Percentiles rank a stretch among this genome's conserved stretches.
These are phyloP conservation scores for Chionomys nivalis DNA, from an alignment of 2,113 vertebrate genomes.

Conservation along the genomic window DNA sequence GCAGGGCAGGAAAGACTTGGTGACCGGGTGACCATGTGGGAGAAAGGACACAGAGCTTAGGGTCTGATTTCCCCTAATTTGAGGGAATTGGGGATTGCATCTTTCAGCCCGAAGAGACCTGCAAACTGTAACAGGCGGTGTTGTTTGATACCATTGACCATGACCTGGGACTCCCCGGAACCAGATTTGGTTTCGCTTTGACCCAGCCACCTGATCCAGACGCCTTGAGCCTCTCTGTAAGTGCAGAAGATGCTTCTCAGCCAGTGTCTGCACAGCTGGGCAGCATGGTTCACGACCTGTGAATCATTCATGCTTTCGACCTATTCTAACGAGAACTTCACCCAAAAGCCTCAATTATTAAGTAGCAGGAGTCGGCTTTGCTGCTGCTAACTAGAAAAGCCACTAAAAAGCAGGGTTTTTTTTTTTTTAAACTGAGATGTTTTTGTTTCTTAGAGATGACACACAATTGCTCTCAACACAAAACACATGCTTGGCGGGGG, in stretches of 20 bases:
- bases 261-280: conserved; percentile 45
- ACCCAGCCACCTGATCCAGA: conserved; percentile 67
- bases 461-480: neutral
- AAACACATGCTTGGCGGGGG: neutral
- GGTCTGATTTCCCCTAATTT: neutral
- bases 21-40: neutral
- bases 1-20: neutral
- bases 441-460: conserved; percentile 15
- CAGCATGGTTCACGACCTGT: conserved; percentile 34
- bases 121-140: neutral
- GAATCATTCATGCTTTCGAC: conserved; percentile 77
- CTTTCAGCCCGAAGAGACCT: neutral
- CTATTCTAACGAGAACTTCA: conserved; percentile 70
- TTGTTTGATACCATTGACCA: conserved; percentile 34
- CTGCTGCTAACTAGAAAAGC: conserved; percentile 20
- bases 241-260: neutral
- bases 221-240: conserved; percentile 36
- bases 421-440: conserved; percentile 26
- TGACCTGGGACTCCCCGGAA: conserved; percentile 64
- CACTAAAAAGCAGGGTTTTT: neutral
- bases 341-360: conserved; percentile 78
- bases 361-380: conserved; percentile 6
- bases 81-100: neutral
- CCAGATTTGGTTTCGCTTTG: conserved; percentile 69
- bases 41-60: neutral